Base-by-base conservation (phyloP, 2,113 vertebrate genomes). In the pig (Sus scrofa) region DNA sequence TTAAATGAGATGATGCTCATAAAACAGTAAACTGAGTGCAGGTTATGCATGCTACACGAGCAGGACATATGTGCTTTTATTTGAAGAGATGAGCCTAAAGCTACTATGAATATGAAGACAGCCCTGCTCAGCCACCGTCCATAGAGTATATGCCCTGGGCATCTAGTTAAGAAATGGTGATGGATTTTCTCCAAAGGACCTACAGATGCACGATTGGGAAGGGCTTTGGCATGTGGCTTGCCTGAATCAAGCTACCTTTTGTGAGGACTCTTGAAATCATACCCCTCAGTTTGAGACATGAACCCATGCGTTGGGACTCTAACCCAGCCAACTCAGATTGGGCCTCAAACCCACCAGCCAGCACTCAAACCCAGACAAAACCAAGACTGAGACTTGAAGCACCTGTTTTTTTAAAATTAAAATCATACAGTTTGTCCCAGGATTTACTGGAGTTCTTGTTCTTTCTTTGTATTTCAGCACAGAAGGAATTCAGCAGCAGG, bases 51-150 rank as follows among this genome's bases (percentile, higher is more conserved):
- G 11, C 20, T 10, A 32, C 8, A 44, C 7, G 83, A 27, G 16
- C 26, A 62, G 74, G 39, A 54, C 22, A 15, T 70, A 26, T 27
- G 89, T 68, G 71, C 85, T 68, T 8, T 44, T 32, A 52, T 65
- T 75, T 52, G 54, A 74, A 86, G 60, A 89, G 70, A 50, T 24
- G 18, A 20, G 4, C 19, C 37, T 74, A 63, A 50, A 37, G 79
- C 70, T 39, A 50, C 18, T 75, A 93, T 89, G 54, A 86, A 70
- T 91, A 14, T 13, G 19, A 94, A 62, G 16, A 60, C 70, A 54
- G 71, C 60, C 12, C 15, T 50, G 27, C 18, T 67, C 24, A 39
- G 39, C 27, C 34, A 10, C 7, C 30, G 16, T 34, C 58, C 26
- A 4, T 7, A 83, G 32, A n/a, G 15, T n/a, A 18, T 15, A 12